Conservation (phyloP, 2,113 vertebrate species). For the Tiliqua scincoides region DNA sequence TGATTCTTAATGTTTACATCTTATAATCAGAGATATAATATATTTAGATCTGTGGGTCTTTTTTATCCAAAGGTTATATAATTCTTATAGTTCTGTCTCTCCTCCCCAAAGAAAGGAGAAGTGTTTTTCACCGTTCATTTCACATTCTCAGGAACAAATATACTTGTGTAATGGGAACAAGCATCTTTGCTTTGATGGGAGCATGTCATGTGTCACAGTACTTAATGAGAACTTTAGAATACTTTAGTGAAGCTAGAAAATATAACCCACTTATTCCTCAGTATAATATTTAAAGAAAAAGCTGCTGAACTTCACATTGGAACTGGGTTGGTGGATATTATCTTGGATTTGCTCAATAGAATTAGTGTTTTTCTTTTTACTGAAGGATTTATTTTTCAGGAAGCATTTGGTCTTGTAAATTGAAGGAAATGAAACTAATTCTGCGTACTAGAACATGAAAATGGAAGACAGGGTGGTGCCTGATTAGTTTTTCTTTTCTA, state of each 20-base stretch:
- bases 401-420: background rate
- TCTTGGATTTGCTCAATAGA: conserved; percentile 2
- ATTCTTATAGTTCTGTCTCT: background rate
- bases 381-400: background rate
- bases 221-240: background rate
- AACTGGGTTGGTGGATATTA: background rate
- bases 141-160: conserved; percentile 26
- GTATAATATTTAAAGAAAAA: background rate
- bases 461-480: background rate
- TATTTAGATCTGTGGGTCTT: background rate
- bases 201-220: background rate
- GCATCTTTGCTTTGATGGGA: conserved; percentile 1
- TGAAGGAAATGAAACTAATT: background rate
- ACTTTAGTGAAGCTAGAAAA: background rate
- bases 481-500: background rate
- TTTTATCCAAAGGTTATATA: background rate
- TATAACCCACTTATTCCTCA: background rate
- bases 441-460: accelerated
- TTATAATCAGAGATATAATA: background rate
- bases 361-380: background rate
- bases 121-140: conserved; percentile 14
- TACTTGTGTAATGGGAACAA: background rate
- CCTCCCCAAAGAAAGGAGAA: background rate
- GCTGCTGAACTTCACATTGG: background rate
- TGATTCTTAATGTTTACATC: background rate